Evolutionary conservation across 2,888 invertebrate species (phyloP), one percentile per base, ranked within the genome.

Genomic region (Macaria liturata): DNA sequence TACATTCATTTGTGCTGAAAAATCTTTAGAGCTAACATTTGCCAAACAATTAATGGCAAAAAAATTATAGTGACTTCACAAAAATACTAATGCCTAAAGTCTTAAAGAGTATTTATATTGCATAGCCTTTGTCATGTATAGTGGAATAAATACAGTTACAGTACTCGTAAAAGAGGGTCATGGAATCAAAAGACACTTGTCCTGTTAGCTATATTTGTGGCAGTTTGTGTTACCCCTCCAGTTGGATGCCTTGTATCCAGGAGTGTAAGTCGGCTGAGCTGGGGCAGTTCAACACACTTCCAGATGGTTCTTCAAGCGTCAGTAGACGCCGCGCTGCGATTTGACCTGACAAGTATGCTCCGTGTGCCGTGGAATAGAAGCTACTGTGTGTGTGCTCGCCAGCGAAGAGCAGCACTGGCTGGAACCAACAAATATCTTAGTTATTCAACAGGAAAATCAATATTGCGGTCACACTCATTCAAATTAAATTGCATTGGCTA

Each of bases 361-460:
- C 98, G 81, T 98, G 98, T 40, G 97, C 98, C 2, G 98, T 98
- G 49, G 98, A 98, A 86, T 98, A 98, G 84, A 97, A 98, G 81
- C 94, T 96, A 78, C 96, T 96, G 92, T 98, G 98, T 46, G 98
- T 98, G 75, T 98, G 98, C 91, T 98, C 98, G 61, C 98, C 98
- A 72, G 98, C 98, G 92, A 98, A 98, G 77, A 97, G 89, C 71
- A 98, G 86, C 42, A 94, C 94, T 69, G 97, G 97, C 97, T 97
- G 84, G 65, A 93, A 91, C 4, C 20, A 30, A 51, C 4, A 37
- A 44, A 42, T 20, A 20, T 20, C 20, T 20, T 20, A 20, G 20
- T 20, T 20, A 20, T 1, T 20, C 2, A 20, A 20, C 20, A 20
- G 20, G 20, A 20, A 1, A 20, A 20, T 20, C 20, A 2, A 20